Conservation (phyloP, 1,140 invertebrate species). For the Geopemphigus sp. region DNA sequence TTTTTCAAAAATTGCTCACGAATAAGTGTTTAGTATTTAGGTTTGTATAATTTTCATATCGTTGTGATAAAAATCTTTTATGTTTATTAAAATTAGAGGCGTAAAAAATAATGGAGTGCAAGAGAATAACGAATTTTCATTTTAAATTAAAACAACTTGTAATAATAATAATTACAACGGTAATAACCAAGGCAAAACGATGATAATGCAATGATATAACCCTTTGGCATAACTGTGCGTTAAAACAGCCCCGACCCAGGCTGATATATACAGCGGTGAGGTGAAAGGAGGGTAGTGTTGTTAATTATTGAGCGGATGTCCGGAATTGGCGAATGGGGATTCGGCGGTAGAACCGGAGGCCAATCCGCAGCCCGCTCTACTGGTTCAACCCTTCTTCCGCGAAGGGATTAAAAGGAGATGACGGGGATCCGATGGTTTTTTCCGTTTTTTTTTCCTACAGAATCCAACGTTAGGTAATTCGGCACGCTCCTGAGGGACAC, state of each 20-base stretch:
- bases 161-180: slow-evolving; percentile 48
- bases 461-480: slow-evolving; percentile 25
- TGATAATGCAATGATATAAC: slow-evolving; percentile 45
- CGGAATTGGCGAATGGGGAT: slow-evolving; percentile 42
- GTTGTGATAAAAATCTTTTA: not conserved
- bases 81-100: slow-evolving; percentile 12
- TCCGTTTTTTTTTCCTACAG: not conserved
- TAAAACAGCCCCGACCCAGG: slow-evolving; percentile 37
- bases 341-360: slow-evolving; percentile 23
- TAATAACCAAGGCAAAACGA: slow-evolving; percentile 46
- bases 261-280: not conserved
- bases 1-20: too few species aligned
- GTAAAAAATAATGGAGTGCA: slow-evolving; percentile 35
- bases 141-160: slow-evolving; percentile 48
- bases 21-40: too few species aligned
- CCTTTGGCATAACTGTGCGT: slow-evolving; percentile 46
- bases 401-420: slow-evolving; percentile 43
- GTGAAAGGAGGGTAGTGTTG: not conserved
- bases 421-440: slow-evolving; percentile 27
- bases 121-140: slow-evolving; percentile 37
- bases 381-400: slow-evolving; percentile 33
- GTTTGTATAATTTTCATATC: too few species aligned
- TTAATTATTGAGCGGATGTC: slow-evolving; percentile 49
- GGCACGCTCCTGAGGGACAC: not conserved
- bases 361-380: slow-evolving; percentile 39